phyloP scores from a whole-genome alignment of 53 echinoderm and acorn worm genomes.

The Echinometra lucunter region DNA sequence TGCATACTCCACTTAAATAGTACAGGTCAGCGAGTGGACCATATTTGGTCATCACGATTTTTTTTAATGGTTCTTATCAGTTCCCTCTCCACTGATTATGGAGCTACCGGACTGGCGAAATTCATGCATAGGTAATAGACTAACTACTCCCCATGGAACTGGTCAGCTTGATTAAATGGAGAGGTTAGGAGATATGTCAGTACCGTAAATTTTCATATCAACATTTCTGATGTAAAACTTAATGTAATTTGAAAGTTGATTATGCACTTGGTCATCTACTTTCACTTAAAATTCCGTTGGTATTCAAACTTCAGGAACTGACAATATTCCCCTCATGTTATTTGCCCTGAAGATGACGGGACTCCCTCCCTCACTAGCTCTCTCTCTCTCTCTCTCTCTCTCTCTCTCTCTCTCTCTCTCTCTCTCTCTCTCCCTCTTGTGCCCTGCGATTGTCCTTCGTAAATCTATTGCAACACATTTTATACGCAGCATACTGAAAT shows the following conservation, averaged over 20 bases:
- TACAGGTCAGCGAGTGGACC: neutral
- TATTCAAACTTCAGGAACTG: neutral
- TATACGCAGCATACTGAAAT: too few relatives aligned
- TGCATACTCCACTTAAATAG: neutral
- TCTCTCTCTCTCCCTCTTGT: too few relatives aligned
- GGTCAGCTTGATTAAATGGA: neutral
- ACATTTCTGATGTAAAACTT: neutral
- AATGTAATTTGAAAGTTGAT: neutral
- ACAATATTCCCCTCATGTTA: neutral
- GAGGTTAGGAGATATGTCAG: neutral
- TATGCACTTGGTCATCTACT: neutral
- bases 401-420: too few relatives aligned
- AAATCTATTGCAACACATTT: too few relatives aligned
- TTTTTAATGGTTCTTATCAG: neutral
- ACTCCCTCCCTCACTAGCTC: too few relatives aligned
- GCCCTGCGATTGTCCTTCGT: too few relatives aligned
- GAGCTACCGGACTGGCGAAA: neutral
- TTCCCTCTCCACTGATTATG: neutral
- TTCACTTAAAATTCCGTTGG: too few relatives aligned
- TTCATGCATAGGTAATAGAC: conserved; percentile 38
- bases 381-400: too few relatives aligned
- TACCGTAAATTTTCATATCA: neutral
- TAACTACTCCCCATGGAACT: conserved; percentile 11
- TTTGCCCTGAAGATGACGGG: too few relatives aligned
- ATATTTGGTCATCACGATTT: neutral